Base-by-base conservation (phyloP, 2,888 invertebrate genomes). In the Tuta absoluta region DNA sequence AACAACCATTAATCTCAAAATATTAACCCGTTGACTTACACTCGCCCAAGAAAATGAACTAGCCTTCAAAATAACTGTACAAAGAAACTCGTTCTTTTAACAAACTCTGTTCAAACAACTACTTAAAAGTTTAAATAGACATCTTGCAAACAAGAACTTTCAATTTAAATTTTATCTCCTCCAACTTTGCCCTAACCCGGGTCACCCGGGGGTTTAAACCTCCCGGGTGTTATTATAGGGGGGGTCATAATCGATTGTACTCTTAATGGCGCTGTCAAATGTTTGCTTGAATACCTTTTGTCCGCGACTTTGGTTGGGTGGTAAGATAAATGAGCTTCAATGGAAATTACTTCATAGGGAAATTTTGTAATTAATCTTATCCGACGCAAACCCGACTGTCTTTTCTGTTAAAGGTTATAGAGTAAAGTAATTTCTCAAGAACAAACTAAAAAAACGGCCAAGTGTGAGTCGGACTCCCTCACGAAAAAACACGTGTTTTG, bases 161-260 rank as follows among this genome's bases (percentile, higher is more conserved):
- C 58, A 58, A 38, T 58, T 58, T 38, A 58, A 58, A 58, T 56
- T 56, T 56, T 56, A 56, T 56, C 56, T 19, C 7, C 56, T n/a
- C 28, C 33, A 56, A 56, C 56, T 56, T 33, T 33, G 8, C 56
- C 24, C 33, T 41, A 41, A 41, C n/a, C 56, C 56, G n/a, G 19
- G 24, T 23, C 10, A 14, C 28, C 28, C 10, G 56, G 49, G 67
- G 63, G 33, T 33, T 33, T 8, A 33, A 33, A 33, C 33, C 33
- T 8, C 33, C 33, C 33, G 33, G 33, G 10, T 33, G 33, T 33
- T 33, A 33, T 33, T 33, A 33, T 17, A 21, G 49, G 57, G 67
- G 63, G 68, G 63, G 62, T 66, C 69, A 71, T 69, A 68, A 75
- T 74, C 75, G 73, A 78, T 78, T 69, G 73, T 62, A 63, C 61